Base-by-base conservation (phyloP, 2,797 vertebrate genomes). In the Sternotherus odoratus region DNA sequence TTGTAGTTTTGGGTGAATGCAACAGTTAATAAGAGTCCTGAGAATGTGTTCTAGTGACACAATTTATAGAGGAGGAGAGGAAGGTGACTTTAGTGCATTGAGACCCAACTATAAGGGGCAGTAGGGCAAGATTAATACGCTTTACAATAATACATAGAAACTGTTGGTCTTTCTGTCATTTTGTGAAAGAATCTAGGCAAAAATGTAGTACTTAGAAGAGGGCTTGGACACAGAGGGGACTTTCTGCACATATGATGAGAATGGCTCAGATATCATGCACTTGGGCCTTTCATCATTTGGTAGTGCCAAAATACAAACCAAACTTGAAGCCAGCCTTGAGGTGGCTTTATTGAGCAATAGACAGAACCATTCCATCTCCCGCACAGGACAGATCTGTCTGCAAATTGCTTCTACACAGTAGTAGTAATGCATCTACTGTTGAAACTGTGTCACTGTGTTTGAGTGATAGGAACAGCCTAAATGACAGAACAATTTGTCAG, bases 401-500 rank as follows among this genome's bases (percentile, higher is more conserved):
- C n/a, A 85, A 83, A 43, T 56, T 5, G 49, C 86, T 85, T 85
- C 66, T 78, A 0, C 0, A 0, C 15, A 0, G 50, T 4, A 33
- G 4, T 24, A 48, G 21, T 69, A 46, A 87, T 60, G 1, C 1
- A 0, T 39, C 33, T 79, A 23, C 82, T 85, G n/a, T 89, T 80
- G 74, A 92, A 56, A 49, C 43, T n/a, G 5, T 72, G 15, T 13
- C 80, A 36, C 12, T 77, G 0, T n/a, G 16, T 69, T 15, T 36
- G 82, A 79, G 5, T 57, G 3, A 43, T 5, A 33, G 50, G 77
- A 84, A 17, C 57, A 84, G 72, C 39, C 8, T 54, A 46, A 13
- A 15, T 77, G 79, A 28, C 13, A 15, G 8, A 36, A 17, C 0
- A 0, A 8, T 56, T 50, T 89, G 5, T 49, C 26, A 12, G n/a